These are phyloP conservation scores for Troglohyphantes excavatus DNA, from an alignment of 2,888 invertebrate species.

Conservation along the genomic window DNA sequence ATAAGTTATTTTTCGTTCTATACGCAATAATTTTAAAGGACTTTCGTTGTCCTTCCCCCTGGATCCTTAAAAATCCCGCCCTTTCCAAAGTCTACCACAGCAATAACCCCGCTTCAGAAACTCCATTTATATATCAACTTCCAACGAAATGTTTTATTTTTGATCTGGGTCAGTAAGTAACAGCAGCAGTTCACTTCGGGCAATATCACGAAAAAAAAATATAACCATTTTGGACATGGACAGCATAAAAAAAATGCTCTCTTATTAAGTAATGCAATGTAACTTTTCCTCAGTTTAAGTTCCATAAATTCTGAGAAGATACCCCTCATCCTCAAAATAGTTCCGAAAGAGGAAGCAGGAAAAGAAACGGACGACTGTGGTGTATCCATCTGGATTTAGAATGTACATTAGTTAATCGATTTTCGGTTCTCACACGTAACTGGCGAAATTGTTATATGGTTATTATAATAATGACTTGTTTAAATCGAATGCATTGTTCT, in stretches of 20 bases:
- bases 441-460: background rate
- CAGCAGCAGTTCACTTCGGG: background rate
- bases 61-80: too few species aligned
- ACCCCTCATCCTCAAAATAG: background rate
- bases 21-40: too few species aligned
- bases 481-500: background rate
- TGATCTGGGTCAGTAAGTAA: constrained; percentile 8
- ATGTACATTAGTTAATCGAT: background rate
- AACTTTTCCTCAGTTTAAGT: background rate
- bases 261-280: background rate
- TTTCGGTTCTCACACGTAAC: background rate
- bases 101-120: too few species aligned
- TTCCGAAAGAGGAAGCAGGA: constrained; percentile 52
- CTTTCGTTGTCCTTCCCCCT: too few species aligned
- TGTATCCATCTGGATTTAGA: background rate
- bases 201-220: constrained; percentile 22
- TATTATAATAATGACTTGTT: background rate
- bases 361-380: background rate
- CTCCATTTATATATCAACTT: background rate
- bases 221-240: background rate
- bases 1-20: too few species aligned
- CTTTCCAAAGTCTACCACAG: too few species aligned
- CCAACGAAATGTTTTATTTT: background rate
- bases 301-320: constrained; percentile 17
- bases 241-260: background rate